Evolutionary conservation across 2,797 vertebrate species (phyloP).

Genomic region (Rhyacichthys aspro): DNA sequence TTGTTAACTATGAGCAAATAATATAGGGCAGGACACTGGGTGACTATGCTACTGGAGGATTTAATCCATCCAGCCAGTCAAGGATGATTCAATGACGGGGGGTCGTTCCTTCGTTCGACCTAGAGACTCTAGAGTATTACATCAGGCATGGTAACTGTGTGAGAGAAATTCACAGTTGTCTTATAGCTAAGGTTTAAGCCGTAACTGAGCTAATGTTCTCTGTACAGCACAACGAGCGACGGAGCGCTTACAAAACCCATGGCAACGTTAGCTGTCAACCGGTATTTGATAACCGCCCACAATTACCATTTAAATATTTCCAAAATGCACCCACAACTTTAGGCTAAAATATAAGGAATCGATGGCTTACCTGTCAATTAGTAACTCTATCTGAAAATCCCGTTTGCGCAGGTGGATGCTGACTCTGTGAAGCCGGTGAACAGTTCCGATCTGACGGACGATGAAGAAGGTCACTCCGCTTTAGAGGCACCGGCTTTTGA

Average conservation of each 20-base stretch:
- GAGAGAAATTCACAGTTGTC: not conserved
- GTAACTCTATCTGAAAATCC: not conserved
- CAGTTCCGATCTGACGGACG: slow-evolving; percentile 38
- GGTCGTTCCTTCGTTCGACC: too few species aligned
- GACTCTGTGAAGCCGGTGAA: not conserved
- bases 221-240: too few species aligned
- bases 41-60: not conserved
- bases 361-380: not conserved
- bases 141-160: not conserved
- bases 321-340: too few species aligned
- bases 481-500: slow-evolving; percentile 60
- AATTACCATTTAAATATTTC: too few species aligned
- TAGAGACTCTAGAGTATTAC: rapidly evolving
- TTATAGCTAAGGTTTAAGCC: too few species aligned
- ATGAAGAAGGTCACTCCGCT: slow-evolving; percentile 70
- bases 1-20: too few species aligned
- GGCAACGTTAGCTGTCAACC: too few species aligned
- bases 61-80: slow-evolving; percentile 28
- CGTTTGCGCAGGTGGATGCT: rapidly evolving
- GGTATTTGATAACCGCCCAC: too few species aligned
- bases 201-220: too few species aligned
- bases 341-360: too few species aligned
- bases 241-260: too few species aligned
- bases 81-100: slow-evolving; percentile 71
- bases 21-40: too few species aligned